Evolutionary conservation across 1,140 invertebrate species (phyloP).

Genomic region (Drosophila sucinea): DNA sequence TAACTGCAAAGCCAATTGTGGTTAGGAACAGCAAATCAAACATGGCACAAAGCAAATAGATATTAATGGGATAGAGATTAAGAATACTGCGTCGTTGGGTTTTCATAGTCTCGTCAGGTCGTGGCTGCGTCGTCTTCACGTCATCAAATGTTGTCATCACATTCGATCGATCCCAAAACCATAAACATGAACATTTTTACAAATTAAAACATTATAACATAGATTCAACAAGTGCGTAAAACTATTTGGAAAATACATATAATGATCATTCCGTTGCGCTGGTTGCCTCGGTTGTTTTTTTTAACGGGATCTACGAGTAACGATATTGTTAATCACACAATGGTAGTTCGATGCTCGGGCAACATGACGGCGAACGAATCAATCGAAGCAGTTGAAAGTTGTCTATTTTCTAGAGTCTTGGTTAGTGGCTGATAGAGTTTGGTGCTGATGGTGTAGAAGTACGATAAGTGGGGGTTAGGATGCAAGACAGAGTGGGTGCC

Average conservation of each 20-base stretch:
- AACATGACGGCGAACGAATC: constrained; percentile 28
- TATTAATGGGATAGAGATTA: constrained; percentile 27
- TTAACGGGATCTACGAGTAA: neutral
- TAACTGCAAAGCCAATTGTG: constrained; percentile 40
- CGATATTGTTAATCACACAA: constrained; percentile 3
- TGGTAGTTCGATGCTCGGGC: neutral
- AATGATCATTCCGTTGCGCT: constrained; percentile 32
- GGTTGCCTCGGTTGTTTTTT: constrained; percentile 1
- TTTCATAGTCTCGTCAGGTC: constrained; percentile 33
- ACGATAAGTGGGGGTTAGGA: constrained; percentile 63
- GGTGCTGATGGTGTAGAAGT: constrained; percentile 62
- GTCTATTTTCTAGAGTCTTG: constrained; percentile 44
- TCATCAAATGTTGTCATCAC: constrained; percentile 23
- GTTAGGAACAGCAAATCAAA: constrained; percentile 60
- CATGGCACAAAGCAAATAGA: constrained; percentile 53
- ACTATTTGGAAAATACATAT: constrained; percentile 57
- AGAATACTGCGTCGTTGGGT: constrained; percentile 60
- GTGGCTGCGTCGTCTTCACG: neutral
- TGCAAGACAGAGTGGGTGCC: constrained; percentile 70
- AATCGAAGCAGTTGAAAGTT: constrained; percentile 56
- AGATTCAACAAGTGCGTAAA: constrained; percentile 54
- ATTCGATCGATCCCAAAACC: constrained; percentile 53
- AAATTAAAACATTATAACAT: constrained; percentile 52
- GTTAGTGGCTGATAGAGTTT: constrained; percentile 63
- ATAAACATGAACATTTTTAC: constrained; percentile 62